Conservation (phyloP, 2,888 invertebrate genomes). For the Coecobrya sp. region DNA sequence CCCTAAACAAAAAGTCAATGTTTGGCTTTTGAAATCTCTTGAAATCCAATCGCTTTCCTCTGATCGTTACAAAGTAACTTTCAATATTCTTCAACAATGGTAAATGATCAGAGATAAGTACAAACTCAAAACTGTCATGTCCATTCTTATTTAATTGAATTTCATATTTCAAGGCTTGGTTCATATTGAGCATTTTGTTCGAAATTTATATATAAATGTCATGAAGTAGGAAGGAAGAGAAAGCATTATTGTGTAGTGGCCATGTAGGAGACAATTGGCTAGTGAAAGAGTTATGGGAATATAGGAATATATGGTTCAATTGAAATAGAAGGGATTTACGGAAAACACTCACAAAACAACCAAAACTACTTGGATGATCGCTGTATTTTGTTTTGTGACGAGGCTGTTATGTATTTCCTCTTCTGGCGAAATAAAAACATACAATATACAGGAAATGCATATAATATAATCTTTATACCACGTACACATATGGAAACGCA, state of each 20-base stretch:
- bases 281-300: not conserved
- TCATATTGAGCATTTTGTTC: not conserved
- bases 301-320: not conserved
- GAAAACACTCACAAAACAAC: not conserved
- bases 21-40: too few species aligned
- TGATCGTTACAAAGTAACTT: too few species aligned
- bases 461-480: not conserved
- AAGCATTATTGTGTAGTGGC: not conserved
- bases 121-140: not conserved
- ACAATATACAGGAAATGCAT: too few species aligned
- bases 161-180: not conserved
- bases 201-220: constrained; percentile 22
- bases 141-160: not conserved
- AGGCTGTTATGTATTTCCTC: not conserved
- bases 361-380: not conserved
- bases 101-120: not conserved
- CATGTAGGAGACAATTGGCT: not conserved
- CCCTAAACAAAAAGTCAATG: too few species aligned
- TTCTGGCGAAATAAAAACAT: too few species aligned
- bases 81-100: not conserved
- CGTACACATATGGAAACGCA: not conserved
- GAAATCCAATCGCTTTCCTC: too few species aligned
- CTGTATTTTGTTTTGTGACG: not conserved
- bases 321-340: not conserved
- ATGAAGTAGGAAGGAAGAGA: not conserved